Percentiles rank a stretch among this genome's conserved stretches.
Evolutionary conservation across 2,797 vertebrate genomes (phyloP).

Genomic region (Dicrostonyx torquatus): DNA sequence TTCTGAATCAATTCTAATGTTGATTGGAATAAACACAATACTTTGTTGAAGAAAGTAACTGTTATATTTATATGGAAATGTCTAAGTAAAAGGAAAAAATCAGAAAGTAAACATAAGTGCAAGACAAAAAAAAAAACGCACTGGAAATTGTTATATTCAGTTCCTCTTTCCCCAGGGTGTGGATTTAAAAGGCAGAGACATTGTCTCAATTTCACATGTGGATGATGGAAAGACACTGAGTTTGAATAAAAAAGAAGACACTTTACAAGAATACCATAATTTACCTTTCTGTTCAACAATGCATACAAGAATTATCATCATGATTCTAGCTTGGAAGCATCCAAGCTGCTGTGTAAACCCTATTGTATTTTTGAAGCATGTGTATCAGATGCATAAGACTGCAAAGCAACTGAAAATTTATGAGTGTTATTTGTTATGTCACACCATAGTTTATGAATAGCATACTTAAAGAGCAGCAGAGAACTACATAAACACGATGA

Average conservation of each 20-base stretch:
- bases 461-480: constrained; percentile 20
- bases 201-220: not conserved
- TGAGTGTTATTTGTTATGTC: constrained; percentile 52
- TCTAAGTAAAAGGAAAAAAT: not conserved
- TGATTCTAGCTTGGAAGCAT: constrained; percentile 35
- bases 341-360: not conserved
- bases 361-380: constrained; percentile 4
- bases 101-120: not conserved
- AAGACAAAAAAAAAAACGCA: not conserved
- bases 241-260: constrained; percentile 48
- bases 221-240: not conserved
- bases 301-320: not conserved
- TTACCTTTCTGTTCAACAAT: constrained; percentile 15
- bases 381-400: constrained; percentile 35
- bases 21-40: not conserved
- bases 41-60: not conserved
- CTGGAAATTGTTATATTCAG: not conserved
- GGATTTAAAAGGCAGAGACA: not conserved
- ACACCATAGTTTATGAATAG: not conserved
- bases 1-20: not conserved
- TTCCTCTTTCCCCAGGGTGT: not conserved
- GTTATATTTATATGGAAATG: not conserved
- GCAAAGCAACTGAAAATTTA: constrained; percentile 40
- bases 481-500: constrained; percentile 5
- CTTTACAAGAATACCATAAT: not conserved